A percentile compares a stretch with the other conserved stretches of the same genome.
Conservation (phyloP, 2,797 vertebrate species). For the Gambelia wislizenii region DNA sequence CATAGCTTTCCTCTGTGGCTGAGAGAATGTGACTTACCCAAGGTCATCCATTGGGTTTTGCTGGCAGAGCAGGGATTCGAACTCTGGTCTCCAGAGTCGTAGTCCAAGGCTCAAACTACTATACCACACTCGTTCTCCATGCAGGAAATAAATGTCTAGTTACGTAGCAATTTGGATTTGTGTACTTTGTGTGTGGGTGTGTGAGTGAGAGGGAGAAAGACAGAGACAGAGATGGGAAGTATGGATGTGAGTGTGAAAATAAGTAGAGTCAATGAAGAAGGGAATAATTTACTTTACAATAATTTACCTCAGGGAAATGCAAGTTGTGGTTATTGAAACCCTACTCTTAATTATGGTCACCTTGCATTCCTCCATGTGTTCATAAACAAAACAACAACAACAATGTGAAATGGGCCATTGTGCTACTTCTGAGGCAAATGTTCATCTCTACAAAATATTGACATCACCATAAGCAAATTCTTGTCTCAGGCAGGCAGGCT, state of each 20-base stretch:
- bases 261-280: background rate
- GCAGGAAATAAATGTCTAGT: background rate
- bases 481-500: slow-evolving; percentile 29
- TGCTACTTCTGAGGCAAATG: slow-evolving; percentile 44
- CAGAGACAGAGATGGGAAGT: too few relatives aligned
- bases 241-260: background rate
- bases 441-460: slow-evolving; percentile 31
- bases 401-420: background rate
- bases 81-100: too few relatives aligned
- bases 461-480: slow-evolving; percentile 30
- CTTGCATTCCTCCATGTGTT: background rate
- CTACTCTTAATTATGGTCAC: background rate
- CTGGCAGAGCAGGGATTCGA: too few relatives aligned
- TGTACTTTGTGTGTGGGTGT: background rate
- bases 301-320: background rate
- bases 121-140: background rate
- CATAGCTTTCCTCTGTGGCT: too few relatives aligned
- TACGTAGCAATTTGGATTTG: background rate
- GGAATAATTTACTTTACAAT: background rate
- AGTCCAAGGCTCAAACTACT: too few relatives aligned
- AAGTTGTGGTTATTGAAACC: background rate
- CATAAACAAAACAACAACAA: slow-evolving; percentile 15
- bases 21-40: too few relatives aligned
- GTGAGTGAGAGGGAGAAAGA: background rate
- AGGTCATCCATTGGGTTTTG: too few relatives aligned